Evolutionary conservation across 2,797 vertebrate genomes (phyloP), one percentile per base, ranked within the genome.

Genomic region (Galago senegalensis): DNA sequence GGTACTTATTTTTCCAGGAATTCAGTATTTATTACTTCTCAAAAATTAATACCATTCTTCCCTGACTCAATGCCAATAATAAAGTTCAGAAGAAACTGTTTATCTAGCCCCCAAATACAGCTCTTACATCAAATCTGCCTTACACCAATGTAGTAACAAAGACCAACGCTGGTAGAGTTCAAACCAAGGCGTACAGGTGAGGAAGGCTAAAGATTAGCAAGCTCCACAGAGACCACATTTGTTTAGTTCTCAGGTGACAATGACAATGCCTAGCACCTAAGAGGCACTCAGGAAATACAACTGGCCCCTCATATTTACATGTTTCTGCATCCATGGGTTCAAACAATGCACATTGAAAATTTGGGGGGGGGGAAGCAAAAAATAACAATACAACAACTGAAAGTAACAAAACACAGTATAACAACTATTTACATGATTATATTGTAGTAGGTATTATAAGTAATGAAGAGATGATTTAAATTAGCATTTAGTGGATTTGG

Each of bases 1-100:
- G 69, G 29, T 37, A 91, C 37, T 43, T 21, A 58, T 65, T 84
- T 84, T 91, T 80, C 49, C 40, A 93, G 37, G 58, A 93, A 91
- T 58, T 69, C 6, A 6, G 60, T n/a, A 25, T 46, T 87, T n/a
- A 67, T 25, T 49, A 37, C 14, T 56, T 27, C 23, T 91, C 40
- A 84, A 88, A 90, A 96, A 53, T 75, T 53, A 85, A 29, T 43
- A 6, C 9, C 11, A 69, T 53, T 34, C 69, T 85, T 69, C 40
- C 6, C 58, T 91, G 29, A 34, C 21, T 53, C 18, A 75, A 18
- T 40, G 46, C 27, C 37, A 73, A 63, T 23, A 79, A 72, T 85
- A 60, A 88, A 91, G 34, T 63, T 65, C 37, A 77, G 73, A 82
- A 72, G 73, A 82, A 72, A 60, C 6, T 67, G 1, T 61, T 27